These are phyloP conservation scores for Macaria notata DNA, from an alignment of 2,888 invertebrate genomes.

Conservation along the genomic window DNA sequence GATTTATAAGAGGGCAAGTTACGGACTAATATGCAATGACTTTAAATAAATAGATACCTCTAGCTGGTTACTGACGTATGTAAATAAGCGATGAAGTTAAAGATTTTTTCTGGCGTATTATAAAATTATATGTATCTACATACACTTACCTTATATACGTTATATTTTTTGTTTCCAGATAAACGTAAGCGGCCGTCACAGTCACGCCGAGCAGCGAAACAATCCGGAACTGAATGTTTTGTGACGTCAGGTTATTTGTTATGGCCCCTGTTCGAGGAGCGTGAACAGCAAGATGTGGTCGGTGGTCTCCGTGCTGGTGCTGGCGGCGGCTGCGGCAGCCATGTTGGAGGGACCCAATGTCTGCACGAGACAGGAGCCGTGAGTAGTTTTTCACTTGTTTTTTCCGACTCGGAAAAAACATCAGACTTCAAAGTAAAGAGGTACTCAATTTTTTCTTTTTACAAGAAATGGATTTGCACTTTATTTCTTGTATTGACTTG, in stretches of 20 bases:
- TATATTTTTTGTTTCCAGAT: slow-evolving; percentile 22
- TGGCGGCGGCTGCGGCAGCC: slow-evolving; percentile 49
- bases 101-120: no score
- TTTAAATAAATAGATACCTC: no score
- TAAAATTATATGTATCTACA: no score
- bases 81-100: no score
- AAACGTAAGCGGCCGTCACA: slow-evolving; percentile 15
- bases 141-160: background rate
- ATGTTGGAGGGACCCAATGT: slow-evolving; percentile 88
- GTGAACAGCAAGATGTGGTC: slow-evolving; percentile 62
- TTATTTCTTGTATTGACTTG: no score
- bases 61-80: no score
- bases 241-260: slow-evolving; percentile 60
- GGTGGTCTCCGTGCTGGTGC: slow-evolving; percentile 48
- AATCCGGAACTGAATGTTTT: slow-evolving; percentile 45
- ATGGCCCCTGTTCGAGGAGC: slow-evolving; percentile 56
- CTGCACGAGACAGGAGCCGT: slow-evolving; percentile 85
- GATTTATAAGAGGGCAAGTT: no score
- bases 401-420: no score
- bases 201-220: slow-evolving; percentile 25
- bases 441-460: no score
- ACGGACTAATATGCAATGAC: no score
- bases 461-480: no score
- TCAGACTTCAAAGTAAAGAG: no score
- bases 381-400: slow-evolving; percentile 32